Evolutionary conservation across 2,113 vertebrate species (phyloP).

Genomic region (Smithornis capensis): DNA sequence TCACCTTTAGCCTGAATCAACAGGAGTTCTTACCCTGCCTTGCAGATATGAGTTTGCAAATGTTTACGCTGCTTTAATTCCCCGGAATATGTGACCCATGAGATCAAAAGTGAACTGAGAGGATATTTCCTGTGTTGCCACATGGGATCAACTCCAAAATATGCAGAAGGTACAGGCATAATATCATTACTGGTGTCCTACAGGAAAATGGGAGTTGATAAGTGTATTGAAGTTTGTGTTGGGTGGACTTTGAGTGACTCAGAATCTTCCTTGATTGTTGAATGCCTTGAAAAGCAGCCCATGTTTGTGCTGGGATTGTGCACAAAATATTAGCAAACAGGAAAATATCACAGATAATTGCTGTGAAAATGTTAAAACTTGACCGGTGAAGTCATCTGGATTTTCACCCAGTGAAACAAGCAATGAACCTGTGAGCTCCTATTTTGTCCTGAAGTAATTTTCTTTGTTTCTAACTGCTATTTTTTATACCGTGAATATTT

Average conservation of each 20-base stretch:
- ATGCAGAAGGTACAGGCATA: not conserved
- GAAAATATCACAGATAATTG: not conserved
- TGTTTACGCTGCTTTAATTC: not conserved
- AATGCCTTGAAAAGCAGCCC: no score
- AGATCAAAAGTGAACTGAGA: not conserved
- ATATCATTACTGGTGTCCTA: not conserved
- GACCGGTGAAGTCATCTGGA: not conserved
- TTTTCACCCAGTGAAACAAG: not conserved
- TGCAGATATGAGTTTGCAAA: not conserved
- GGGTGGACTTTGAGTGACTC: no score
- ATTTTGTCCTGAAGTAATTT: not conserved
- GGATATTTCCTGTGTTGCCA: not conserved
- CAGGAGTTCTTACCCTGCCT: not conserved
- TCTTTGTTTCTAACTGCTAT: not conserved
- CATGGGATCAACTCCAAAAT: not conserved
- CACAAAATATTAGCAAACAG: fast-evolving
- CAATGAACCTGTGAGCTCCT: not conserved
- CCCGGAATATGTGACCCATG: not conserved
- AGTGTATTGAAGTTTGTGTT: no score
- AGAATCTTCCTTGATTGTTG: no score
- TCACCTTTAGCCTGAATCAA: not conserved
- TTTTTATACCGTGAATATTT: not conserved
- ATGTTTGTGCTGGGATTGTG: no score
- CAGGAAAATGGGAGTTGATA: not conserved
- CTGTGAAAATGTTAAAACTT: not conserved